These are phyloP conservation scores for Athene cunicularia DNA, from an alignment of 2,113 vertebrate species.

Conservation along the genomic window DNA sequence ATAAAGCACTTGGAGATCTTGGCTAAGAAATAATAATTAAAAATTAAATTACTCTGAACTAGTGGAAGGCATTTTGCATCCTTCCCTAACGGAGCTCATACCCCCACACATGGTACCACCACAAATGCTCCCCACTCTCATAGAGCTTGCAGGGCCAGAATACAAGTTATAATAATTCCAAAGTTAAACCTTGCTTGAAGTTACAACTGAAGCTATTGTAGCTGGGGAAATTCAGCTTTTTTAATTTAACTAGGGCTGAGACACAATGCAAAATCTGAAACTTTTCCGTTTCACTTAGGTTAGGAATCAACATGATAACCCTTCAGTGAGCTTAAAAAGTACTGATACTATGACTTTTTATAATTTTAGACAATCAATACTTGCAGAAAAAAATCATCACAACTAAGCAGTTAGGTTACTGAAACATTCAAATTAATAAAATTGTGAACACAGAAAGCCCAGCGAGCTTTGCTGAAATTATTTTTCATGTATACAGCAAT, in stretches of 20 bases:
- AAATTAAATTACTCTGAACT: neutral
- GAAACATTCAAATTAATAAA: neutral
- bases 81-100: neutral
- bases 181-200: neutral
- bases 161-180: neutral
- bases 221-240: neutral
- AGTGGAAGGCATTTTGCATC: neutral
- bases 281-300: neutral
- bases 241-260: neutral
- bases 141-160: neutral
- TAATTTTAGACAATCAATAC: neutral
- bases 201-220: neutral
- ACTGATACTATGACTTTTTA: neutral
- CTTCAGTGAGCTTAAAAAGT: neutral
- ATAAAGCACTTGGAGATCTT: neutral
- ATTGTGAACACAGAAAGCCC: neutral
- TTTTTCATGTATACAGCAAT: neutral
- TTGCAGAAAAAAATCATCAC: neutral
- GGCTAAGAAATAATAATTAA: neutral
- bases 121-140: rapidly evolving
- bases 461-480: neutral
- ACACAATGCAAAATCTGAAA: neutral
- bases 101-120: neutral
- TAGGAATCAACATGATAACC: neutral
- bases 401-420: neutral